phyloP scores from a whole-genome alignment of 1,140 invertebrate species.

The Frieseomelitta varia region DNA sequence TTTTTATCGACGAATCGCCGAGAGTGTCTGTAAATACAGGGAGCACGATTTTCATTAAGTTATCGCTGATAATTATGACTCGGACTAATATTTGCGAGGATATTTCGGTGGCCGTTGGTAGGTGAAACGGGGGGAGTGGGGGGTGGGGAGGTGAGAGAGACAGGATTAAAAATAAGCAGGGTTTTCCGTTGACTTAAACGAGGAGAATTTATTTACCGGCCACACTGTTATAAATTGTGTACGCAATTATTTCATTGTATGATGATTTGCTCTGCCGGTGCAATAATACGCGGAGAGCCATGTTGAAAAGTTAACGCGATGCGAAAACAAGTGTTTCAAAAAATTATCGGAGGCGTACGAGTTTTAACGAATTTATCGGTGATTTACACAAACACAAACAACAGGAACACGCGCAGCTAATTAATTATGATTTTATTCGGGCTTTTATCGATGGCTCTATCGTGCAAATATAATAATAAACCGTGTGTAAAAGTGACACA shows the following conservation, averaged over 20 bases:
- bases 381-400: background rate
- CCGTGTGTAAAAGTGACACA: background rate
- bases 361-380: background rate
- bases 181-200: slow-evolving; percentile 26
- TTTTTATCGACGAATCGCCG: slow-evolving; percentile 27
- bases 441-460: background rate
- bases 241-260: slow-evolving; percentile 24
- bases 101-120: background rate
- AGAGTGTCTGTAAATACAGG: slow-evolving; percentile 6
- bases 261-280: background rate
- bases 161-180: slow-evolving; percentile 25
- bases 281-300: background rate
- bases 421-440: background rate
- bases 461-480: too few species aligned
- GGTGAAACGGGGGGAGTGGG: background rate
- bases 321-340: background rate
- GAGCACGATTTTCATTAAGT: slow-evolving; percentile 35
- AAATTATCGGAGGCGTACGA: background rate
- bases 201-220: slow-evolving; percentile 30
- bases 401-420: background rate
- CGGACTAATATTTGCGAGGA: slow-evolving; percentile 34
- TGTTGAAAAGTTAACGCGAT: background rate
- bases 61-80: slow-evolving; percentile 34
- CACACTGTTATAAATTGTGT: slow-evolving; percentile 12
- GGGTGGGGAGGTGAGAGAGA: background rate